A percentile compares a stretch with the other conserved stretches of the same genome.
These are phyloP conservation scores for Hypsopygia costalis DNA, from an alignment of 2,888 invertebrate species.

Conservation along the genomic window DNA sequence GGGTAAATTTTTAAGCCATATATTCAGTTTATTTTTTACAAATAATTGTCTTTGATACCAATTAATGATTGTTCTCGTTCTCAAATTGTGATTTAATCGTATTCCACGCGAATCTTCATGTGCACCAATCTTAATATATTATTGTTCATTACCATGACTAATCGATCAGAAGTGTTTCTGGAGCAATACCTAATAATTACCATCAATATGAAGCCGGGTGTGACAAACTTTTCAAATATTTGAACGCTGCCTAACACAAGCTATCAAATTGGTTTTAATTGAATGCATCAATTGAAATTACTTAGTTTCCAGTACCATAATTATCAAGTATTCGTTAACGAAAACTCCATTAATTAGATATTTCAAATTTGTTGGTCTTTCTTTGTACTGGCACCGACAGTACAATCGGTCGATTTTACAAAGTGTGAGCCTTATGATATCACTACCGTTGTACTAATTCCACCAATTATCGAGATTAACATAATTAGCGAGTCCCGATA, in stretches of 20 bases:
- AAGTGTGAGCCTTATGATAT: conserved; percentile 65
- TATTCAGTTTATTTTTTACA: too few species aligned
- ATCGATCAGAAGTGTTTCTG: not conserved
- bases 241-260: too few species aligned
- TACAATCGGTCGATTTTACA: conserved; percentile 31
- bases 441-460: conserved; percentile 52
- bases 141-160: conserved; percentile 7
- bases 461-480: conserved; percentile 55
- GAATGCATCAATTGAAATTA: not conserved
- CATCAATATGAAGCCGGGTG: not conserved
- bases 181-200: not conserved
- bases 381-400: not conserved
- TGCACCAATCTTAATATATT: conserved; percentile 11
- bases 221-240: not conserved
- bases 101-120: conserved; percentile 8
- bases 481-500: conserved; percentile 41
- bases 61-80: too few species aligned
- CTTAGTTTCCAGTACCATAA: not conserved
- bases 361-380: conserved; percentile 7
- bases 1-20: too few species aligned
- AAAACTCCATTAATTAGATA: conserved; percentile 5
- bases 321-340: conserved; percentile 6
- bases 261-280: not conserved
- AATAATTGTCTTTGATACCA: too few species aligned
- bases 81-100: not conserved